Percentiles rank a stretch among this genome's conserved stretches.
phyloP scores from a whole-genome alignment of 2,888 invertebrate species.

The Chalcis sispes region DNA sequence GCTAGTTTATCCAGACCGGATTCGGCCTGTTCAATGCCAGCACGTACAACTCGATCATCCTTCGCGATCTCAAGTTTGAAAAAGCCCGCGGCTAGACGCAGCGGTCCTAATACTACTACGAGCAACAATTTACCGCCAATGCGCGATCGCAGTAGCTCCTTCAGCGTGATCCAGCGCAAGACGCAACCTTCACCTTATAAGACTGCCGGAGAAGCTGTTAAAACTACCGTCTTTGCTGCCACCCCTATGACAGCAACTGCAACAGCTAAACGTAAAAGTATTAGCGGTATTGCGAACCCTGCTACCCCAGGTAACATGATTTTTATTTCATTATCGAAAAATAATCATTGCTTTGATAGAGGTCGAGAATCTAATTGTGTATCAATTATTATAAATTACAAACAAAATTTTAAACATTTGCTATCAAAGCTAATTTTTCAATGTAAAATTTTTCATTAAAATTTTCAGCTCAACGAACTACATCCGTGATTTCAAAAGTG shows the following conservation, averaged over 20 bases:
- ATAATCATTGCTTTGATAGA: no score
- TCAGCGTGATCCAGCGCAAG: not conserved
- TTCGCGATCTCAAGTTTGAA: not conserved
- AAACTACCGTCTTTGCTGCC: no score
- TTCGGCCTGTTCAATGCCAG: not conserved
- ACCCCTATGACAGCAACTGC: no score
- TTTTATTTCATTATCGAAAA: no score
- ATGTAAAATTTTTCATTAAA: not conserved
- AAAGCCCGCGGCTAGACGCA: not conserved
- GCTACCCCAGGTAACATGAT: not conserved
- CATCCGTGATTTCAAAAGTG: not conserved
- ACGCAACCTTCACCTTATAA: no score
- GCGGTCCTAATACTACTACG: not conserved
- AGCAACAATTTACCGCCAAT: not conserved
- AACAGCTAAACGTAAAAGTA: not conserved
- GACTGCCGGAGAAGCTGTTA: no score
- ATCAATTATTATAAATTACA: no score
- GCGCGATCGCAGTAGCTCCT: slow-evolving; percentile 46
- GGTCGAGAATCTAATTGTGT: no score
- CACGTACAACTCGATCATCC: not conserved
- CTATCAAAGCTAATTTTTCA: no score
- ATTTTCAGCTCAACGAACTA: slow-evolving; percentile 17
- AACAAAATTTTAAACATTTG: not conserved
- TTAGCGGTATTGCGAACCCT: not conserved
- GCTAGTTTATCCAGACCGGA: not conserved